These are phyloP conservation scores for Diachasmimorpha longicaudata DNA, from an alignment of 1,140 invertebrate species.

Conservation along the genomic window DNA sequence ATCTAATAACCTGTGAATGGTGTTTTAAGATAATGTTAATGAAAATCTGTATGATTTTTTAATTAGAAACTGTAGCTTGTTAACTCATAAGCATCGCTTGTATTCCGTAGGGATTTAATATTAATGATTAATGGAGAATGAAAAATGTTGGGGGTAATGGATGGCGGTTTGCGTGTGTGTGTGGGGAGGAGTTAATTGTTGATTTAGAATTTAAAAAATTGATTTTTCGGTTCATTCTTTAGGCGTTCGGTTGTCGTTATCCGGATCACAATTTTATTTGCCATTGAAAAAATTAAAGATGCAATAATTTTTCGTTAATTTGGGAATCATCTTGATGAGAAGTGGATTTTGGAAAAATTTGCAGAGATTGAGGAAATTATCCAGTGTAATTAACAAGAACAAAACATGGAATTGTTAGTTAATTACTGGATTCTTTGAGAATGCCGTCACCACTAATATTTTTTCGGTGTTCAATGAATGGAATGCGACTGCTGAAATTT, in stretches of 20 bases:
- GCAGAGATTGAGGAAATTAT: no score
- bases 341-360: no score
- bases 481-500: background rate
- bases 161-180: background rate
- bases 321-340: no score
- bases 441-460: background rate
- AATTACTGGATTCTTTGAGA: no score
- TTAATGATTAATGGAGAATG: slow-evolving; percentile 29
- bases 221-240: no score
- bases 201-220: background rate
- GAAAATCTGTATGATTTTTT: slow-evolving; percentile 54
- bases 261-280: no score
- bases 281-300: no score
- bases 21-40: slow-evolving; percentile 42
- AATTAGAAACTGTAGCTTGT: slow-evolving; percentile 55
- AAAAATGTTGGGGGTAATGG: background rate
- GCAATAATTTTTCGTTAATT: no score
- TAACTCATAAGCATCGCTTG: slow-evolving; percentile 57
- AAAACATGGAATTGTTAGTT: no score
- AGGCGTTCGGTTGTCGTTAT: no score
- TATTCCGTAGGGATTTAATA: slow-evolving; percentile 49
- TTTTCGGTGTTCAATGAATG: background rate
- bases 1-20: background rate
- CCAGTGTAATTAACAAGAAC: no score
- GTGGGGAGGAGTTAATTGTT: background rate